Conservation (phyloP, 2,888 invertebrate genomes). For the Ornithoptera priamus region DNA sequence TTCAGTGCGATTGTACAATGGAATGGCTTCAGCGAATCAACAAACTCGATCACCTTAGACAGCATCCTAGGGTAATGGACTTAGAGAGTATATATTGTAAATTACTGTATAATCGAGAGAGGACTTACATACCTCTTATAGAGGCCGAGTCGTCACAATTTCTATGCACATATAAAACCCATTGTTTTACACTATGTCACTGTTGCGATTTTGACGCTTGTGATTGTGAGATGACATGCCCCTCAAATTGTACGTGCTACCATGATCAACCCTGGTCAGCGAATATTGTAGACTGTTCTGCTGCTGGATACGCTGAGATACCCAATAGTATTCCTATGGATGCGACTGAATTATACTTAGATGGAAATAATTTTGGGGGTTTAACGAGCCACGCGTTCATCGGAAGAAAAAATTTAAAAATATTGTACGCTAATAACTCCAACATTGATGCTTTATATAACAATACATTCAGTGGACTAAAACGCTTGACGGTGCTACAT, state of each 20-base stretch:
- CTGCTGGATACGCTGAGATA: slow-evolving; percentile 88
- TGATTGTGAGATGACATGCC: slow-evolving; percentile 98
- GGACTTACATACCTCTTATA: slow-evolving; percentile 90
- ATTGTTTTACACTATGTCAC: slow-evolving; percentile 96
- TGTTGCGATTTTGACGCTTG: slow-evolving; percentile 98
- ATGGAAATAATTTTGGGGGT: slow-evolving; percentile 93
- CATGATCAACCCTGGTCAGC: slow-evolving; percentile 96
- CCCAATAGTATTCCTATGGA: slow-evolving; percentile 96
- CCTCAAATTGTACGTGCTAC: slow-evolving; percentile 95
- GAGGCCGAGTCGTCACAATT: slow-evolving; percentile 94
- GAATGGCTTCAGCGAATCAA: slow-evolving; percentile 97
- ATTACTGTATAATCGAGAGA: slow-evolving; percentile 90
- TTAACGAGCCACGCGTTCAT: slow-evolving; percentile 94
- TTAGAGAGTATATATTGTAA: slow-evolving; percentile 94
- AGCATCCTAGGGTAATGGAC: slow-evolving; percentile 95
- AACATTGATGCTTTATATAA: slow-evolving; percentile 92
- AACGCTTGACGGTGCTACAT: slow-evolving; percentile 88
- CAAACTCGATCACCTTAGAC: slow-evolving; percentile 88
- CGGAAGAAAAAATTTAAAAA: slow-evolving; percentile 93
- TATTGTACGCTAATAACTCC: slow-evolving; percentile 93
- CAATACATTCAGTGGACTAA: slow-evolving; percentile 93
- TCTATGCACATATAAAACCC: slow-evolving; percentile 94
- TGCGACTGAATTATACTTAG: slow-evolving; percentile 95
- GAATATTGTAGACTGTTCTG: slow-evolving; percentile 95
- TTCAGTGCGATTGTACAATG: slow-evolving; percentile 96